These are phyloP conservation scores for Lichenostomus cassidix DNA, from an alignment of 2,113 vertebrate genomes.

Conservation along the genomic window DNA sequence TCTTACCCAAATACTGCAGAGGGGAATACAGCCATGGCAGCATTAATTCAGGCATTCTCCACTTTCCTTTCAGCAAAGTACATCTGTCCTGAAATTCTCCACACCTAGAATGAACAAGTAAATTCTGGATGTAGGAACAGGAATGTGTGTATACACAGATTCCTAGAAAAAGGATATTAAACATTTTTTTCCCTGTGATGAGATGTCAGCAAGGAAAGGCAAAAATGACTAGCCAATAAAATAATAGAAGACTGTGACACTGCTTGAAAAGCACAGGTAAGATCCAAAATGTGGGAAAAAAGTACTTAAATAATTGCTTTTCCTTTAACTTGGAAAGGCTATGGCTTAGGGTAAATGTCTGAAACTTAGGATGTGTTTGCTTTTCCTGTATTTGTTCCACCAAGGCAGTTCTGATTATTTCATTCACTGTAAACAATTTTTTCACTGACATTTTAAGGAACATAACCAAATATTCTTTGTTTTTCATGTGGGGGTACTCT, in stretches of 20 bases:
- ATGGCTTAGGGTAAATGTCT: background rate
- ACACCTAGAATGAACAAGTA: background rate
- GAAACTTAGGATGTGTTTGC: background rate
- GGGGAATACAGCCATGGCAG: background rate
- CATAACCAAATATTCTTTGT: background rate
- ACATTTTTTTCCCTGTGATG: background rate
- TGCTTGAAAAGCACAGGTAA: background rate
- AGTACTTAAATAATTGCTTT: background rate
- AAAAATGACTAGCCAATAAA: background rate
- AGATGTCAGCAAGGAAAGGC: background rate
- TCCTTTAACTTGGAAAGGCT: background rate
- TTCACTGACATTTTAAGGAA: background rate
- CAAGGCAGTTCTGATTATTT: background rate
- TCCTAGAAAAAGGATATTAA: background rate
- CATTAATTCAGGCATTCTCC: background rate
- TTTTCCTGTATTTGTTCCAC: background rate
- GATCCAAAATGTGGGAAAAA: background rate
- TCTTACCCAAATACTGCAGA: background rate
- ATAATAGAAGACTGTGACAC: background rate
- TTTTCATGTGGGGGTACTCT: background rate
- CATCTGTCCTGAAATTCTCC: background rate
- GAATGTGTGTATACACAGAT: background rate
- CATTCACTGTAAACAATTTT: background rate
- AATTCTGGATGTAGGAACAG: background rate
- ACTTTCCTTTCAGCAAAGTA: background rate